Base-by-base conservation (phyloP, 2,797 vertebrate species). In the Sebastes oblongus region DNA sequence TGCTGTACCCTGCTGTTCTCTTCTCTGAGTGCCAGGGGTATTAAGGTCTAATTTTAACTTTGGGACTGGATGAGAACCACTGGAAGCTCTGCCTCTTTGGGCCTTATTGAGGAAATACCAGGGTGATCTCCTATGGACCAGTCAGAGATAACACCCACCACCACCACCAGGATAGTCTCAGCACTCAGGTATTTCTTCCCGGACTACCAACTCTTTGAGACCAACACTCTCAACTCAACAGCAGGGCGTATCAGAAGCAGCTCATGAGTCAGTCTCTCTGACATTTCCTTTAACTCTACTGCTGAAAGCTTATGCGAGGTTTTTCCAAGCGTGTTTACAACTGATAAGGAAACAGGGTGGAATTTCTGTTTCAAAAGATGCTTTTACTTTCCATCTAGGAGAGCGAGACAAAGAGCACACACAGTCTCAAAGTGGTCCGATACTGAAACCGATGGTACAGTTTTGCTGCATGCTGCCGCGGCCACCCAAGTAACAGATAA, bases 51-150 rank as follows among this genome's bases (percentile, higher is more conserved):
- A 91, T 88, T 91, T 91, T 88, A 89, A 89, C 79, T 77, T 36
- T 66, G 12, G 66, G 73, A 61, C 52, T 74, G 36, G 79, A 84
- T 66, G 18, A 67, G 72, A 87, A 85, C 75, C 62, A 72, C 77
- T 79, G 54, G 16, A 61, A 78, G 64, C 80, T 77, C n/a, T 64
- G 46, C 69, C 74, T 86, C 82, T 73, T 78, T 81, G 56, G 67
- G n/a, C 75, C 79, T 88, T 91, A 89, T 90, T 90, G 78, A 92
- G 90, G 79, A 90, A 93, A 93, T 90, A 79, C 87, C 90, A 89
- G 52, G 60, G 75, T 72, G 86, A 89, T 91, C 86, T 86, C 86
- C 78, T 50, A 54, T 64, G 75, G 71, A 87, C 82, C 60, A 61
- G 61, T 75, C 64, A 30, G 69, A 72, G 72, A 90, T 87, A 80